Evolutionary conservation across 2,888 invertebrate species (phyloP).

Genomic region (Deilephila porcellus): DNA sequence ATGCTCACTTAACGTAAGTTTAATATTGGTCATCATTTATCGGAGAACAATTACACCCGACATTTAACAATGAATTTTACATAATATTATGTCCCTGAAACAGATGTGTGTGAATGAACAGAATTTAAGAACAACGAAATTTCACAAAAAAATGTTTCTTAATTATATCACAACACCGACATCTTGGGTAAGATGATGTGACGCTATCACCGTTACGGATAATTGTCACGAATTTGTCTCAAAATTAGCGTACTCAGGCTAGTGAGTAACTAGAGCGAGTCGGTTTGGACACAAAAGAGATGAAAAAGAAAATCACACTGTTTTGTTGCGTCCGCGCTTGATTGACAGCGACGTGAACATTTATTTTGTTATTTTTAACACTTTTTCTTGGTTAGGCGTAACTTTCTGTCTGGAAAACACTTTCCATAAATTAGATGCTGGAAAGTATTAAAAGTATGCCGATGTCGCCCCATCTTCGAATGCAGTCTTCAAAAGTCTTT

Average conservation of each 20-base stretch:
- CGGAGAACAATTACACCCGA: too few relatives aligned
- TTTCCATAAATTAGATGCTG: conserved; percentile 59
- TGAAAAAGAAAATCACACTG: conserved; percentile 45
- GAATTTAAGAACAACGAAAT: conserved; percentile 2
- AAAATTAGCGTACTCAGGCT: conserved; percentile 59
- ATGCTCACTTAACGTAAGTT: too few relatives aligned
- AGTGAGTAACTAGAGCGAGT: conserved; percentile 61
- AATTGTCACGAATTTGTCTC: conserved; percentile 57
- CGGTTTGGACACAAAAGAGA: conserved; percentile 50
- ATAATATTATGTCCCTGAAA: background rate
- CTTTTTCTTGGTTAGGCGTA: conserved; percentile 52
- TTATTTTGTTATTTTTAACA: conserved; percentile 54
- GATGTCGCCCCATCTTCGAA: conserved; percentile 28
- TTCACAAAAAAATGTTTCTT: conserved; percentile 26
- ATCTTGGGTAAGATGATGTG: conserved; percentile 37
- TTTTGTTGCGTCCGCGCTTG: conserved; percentile 57
- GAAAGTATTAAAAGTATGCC: conserved; percentile 44
- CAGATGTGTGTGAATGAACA: background rate
- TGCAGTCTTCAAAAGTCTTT: background rate
- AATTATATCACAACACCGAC: conserved; percentile 29
- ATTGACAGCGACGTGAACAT: conserved; percentile 51
- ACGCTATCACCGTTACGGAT: conserved; percentile 50
- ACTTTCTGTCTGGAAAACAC: conserved; percentile 61
- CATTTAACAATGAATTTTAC: background rate
- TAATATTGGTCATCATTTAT: too few relatives aligned